Percentiles rank a stretch among this genome's conserved stretches.
These are phyloP conservation scores for Molorchus minor DNA, from an alignment of 2,888 invertebrate genomes.

Conservation along the genomic window DNA sequence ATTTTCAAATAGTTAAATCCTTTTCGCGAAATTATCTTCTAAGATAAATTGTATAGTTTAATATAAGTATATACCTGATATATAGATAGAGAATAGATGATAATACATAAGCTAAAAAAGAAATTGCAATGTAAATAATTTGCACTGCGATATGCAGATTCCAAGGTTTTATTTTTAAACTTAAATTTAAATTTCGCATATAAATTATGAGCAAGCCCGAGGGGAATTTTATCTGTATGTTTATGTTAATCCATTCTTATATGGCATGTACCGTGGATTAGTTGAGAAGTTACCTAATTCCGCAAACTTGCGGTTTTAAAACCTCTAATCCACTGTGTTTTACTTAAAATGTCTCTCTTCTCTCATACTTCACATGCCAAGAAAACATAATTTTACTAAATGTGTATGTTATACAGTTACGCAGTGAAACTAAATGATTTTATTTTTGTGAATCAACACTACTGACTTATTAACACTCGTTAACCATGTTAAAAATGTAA, in stretches of 20 bases:
- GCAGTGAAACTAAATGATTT: slow-evolving; percentile 10
- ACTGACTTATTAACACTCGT: too few relatives aligned
- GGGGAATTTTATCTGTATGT: slow-evolving; percentile 48
- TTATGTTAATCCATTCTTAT: slow-evolving; percentile 57
- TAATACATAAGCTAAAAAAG: too few relatives aligned
- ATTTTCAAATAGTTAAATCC: too few relatives aligned
- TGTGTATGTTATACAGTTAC: slow-evolving; percentile 25
- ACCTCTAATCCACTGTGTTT: slow-evolving; percentile 51
- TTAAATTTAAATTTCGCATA: slow-evolving; percentile 26
- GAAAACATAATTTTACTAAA: slow-evolving; percentile 37
- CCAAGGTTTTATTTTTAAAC: slow-evolving; percentile 1
- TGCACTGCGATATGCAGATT: too few relatives aligned
- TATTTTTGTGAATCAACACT: too few relatives aligned
- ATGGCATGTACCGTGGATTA: slow-evolving; percentile 52
- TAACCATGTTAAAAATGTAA: too few relatives aligned
- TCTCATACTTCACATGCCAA: slow-evolving; percentile 39
- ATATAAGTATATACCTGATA: too few relatives aligned
- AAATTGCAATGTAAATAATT: too few relatives aligned
- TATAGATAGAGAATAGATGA: too few relatives aligned
- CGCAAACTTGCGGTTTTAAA: slow-evolving; percentile 56
- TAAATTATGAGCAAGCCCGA: slow-evolving; percentile 42
- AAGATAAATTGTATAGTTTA: too few relatives aligned
- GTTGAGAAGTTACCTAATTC: slow-evolving; percentile 54
- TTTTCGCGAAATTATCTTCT: too few relatives aligned
- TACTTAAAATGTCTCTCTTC: slow-evolving; percentile 48